Conservation (phyloP, 2,113 vertebrate species). For the Syngnathus floridae region DNA sequence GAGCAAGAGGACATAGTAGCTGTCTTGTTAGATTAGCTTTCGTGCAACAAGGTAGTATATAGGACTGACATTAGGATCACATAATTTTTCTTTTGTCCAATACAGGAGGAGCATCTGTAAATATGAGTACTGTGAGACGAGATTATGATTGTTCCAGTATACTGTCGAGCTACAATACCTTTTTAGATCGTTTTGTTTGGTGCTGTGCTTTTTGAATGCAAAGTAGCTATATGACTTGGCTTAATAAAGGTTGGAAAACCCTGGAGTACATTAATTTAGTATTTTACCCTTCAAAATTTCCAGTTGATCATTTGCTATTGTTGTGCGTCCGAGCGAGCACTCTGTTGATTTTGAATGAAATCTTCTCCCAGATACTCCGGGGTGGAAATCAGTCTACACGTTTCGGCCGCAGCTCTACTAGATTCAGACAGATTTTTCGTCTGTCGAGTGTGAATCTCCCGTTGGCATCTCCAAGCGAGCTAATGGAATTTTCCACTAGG, state of each 20-base stretch:
- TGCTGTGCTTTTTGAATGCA: not conserved
- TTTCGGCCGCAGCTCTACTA: not conserved
- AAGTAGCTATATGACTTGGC: not conserved
- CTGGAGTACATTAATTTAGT: not conserved
- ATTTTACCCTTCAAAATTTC: not conserved
- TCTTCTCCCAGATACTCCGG: not conserved
- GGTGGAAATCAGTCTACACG: not conserved
- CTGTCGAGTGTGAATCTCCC: conserved; percentile 3
- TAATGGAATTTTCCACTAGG: conserved; percentile 4
- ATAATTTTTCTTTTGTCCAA: not conserved
- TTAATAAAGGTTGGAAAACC: not conserved
- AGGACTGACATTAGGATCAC: not conserved
- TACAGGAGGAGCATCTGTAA: not conserved
- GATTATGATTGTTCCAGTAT: not conserved
- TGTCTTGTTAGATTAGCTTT: not conserved
- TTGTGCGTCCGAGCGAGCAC: not conserved
- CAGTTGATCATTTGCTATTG: not conserved
- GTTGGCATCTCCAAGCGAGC: conserved; percentile 2
- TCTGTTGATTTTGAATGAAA: conserved; percentile 2
- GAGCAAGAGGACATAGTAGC: not conserved
- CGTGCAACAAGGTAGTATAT: not conserved
- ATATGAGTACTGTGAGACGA: not conserved
- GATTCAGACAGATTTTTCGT: conserved; percentile 5
- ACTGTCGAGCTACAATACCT: not conserved
- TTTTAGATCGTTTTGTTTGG: not conserved